Base-by-base conservation (phyloP, 2,797 vertebrate species). In the Siniperca undulata region DNA sequence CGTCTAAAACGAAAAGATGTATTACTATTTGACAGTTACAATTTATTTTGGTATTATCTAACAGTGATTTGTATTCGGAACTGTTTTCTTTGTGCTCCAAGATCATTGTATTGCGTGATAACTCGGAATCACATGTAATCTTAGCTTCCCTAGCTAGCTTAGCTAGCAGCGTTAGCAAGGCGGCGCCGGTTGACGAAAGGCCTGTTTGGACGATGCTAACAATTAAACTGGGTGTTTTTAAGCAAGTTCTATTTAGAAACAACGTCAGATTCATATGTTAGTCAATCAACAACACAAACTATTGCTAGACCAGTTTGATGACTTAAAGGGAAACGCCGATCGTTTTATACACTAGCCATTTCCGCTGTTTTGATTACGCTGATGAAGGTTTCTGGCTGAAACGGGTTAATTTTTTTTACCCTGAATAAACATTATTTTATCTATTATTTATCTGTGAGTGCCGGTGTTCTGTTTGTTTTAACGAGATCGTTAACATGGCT, bases 151-250 rank as follows among this genome's bases (percentile, higher is more conserved):
- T n/a, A 30, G 74, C 70, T 82, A 79, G 59, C 38, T 16, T 0
- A 59, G 88, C 82, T 88, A 86, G 46, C 73, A 1, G 34, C 6
- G 50, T 80, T 90, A 88, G 88, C 84, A 60, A 86, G 88, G 82
- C 85, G 84, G 84, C 78, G 74, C 90, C 86, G 82, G 88, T n/a
- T 52, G 56, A 22, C 0, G 12, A 36, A 36, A 84, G 90, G 90
- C 91, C 87, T 30, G 36, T 48, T 30, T 3, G 22, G 14, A 1
- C n/a, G 2, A 22, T 40, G 61, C 50, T 46, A 11, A 50, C 38
- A 1, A 20, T 22, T 58, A 7, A n/a, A 34, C 10, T 30, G 0
- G 7, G 1, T 5, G 40, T 7, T 34, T 70, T 79, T 1, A n/a
- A 36, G 2, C 1, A 4, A 2, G 2, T 36, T 58, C 2, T 19